These are phyloP conservation scores for Rhinophrynus dorsalis DNA, from an alignment of 2,797 vertebrate genomes.

Conservation along the genomic window DNA sequence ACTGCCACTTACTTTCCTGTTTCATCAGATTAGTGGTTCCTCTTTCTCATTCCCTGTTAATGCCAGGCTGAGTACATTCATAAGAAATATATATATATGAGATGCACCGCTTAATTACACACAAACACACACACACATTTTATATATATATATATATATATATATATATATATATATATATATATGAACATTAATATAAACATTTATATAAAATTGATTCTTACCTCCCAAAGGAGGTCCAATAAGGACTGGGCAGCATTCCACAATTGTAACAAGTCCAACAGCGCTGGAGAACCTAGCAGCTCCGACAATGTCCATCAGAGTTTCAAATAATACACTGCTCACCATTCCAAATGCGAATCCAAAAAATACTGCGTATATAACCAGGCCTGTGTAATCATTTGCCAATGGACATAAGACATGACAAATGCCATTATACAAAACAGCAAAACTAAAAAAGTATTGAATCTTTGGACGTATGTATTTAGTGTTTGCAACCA, in stretches of 20 bases:
- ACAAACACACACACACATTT: background rate
- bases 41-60: too few species aligned
- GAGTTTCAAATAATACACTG: constrained; percentile 89
- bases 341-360: constrained; percentile 97
- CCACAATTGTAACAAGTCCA: constrained; percentile 90
- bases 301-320: constrained; percentile 93
- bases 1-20: too few species aligned
- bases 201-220: too few species aligned
- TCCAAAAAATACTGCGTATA: constrained; percentile 92
- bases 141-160: background rate
- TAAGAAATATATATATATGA: too few species aligned
- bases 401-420: constrained; percentile 84
- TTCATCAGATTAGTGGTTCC: too few species aligned
- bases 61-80: too few species aligned
- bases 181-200: too few species aligned
- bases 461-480: constrained; percentile 92
- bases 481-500: constrained; percentile 86
- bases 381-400: constrained; percentile 81
- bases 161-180: too few species aligned
- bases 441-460: constrained; percentile 89
- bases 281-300: constrained; percentile 92
- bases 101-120: too few species aligned
- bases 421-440: constrained; percentile 91
- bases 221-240: constrained; percentile 94
- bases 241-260: constrained; percentile 91